Percentiles rank a stretch among this genome's conserved stretches.
phyloP scores from a whole-genome alignment of 2,113 vertebrate genomes.

The Scopus umbretta region DNA sequence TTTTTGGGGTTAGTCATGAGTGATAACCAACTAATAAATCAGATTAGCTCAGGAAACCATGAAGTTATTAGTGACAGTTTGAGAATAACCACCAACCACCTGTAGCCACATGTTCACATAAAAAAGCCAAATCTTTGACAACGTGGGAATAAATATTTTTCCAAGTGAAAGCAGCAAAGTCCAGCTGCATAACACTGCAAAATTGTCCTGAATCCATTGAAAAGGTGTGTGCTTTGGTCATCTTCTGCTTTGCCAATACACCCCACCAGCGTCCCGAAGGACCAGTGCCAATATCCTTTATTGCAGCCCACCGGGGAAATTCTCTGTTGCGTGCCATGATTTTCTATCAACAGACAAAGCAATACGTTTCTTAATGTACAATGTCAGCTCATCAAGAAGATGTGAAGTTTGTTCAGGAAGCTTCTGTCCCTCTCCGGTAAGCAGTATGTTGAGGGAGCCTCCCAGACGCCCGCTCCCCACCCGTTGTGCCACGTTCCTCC shows the following conservation, averaged over 20 bases:
- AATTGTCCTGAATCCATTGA: not conserved
- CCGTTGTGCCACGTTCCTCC: not conserved
- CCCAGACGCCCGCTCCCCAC: not conserved
- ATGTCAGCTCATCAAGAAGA: not conserved
- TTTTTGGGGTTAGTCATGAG: not conserved
- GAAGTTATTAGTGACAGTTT: not conserved
- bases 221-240: not conserved
- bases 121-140: not conserved
- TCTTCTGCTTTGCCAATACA: not conserved
- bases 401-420: not conserved
- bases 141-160: not conserved
- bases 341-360: not conserved
- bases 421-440: not conserved
- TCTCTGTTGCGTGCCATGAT: not conserved
- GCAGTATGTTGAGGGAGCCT: not conserved
- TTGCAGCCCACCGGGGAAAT: not conserved
- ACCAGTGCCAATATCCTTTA: not conserved
- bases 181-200: not conserved
- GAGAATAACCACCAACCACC: not conserved
- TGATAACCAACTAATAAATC: not conserved
- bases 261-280: not conserved
- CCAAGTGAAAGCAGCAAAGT: not conserved
- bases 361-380: not conserved
- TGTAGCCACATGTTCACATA: not conserved
- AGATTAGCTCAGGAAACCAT: not conserved